phyloP scores from a whole-genome alignment of 2,888 invertebrate genomes.

The Mantis religiosa region DNA sequence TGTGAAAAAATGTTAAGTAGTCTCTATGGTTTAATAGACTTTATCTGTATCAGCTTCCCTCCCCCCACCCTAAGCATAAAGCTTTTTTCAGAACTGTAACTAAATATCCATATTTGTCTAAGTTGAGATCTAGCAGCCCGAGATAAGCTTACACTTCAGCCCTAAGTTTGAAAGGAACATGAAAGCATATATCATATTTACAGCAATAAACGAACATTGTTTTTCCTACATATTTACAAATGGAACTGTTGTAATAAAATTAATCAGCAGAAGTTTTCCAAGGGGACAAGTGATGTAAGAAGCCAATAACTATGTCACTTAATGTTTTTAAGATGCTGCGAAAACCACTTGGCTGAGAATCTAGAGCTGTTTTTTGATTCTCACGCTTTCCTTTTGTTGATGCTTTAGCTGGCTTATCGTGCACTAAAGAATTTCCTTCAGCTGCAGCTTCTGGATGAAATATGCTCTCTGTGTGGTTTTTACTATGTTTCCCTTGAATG shows the following conservation, averaged over 20 bases:
- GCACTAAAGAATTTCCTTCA: background rate
- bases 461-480: too few relatives aligned
- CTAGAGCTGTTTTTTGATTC: background rate
- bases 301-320: background rate
- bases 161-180: too few relatives aligned
- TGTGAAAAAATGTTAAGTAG: too few relatives aligned
- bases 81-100: too few relatives aligned
- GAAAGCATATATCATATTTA: background rate
- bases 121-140: too few relatives aligned
- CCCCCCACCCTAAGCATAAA: too few relatives aligned
- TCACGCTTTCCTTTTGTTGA: background rate
- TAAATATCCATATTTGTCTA: too few relatives aligned
- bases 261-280: background rate
- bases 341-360: background rate
- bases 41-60: too few relatives aligned
- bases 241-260: background rate
- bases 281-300: background rate
- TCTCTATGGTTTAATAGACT: too few relatives aligned
- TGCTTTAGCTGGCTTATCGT: background rate
- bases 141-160: too few relatives aligned
- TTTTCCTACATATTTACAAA: background rate
- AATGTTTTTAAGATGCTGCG: background rate
- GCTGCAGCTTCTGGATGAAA: background rate
- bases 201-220: background rate
- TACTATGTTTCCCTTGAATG: background rate